Conservation (phyloP, 1,140 invertebrate species). For the Ectropis grisescens region DNA sequence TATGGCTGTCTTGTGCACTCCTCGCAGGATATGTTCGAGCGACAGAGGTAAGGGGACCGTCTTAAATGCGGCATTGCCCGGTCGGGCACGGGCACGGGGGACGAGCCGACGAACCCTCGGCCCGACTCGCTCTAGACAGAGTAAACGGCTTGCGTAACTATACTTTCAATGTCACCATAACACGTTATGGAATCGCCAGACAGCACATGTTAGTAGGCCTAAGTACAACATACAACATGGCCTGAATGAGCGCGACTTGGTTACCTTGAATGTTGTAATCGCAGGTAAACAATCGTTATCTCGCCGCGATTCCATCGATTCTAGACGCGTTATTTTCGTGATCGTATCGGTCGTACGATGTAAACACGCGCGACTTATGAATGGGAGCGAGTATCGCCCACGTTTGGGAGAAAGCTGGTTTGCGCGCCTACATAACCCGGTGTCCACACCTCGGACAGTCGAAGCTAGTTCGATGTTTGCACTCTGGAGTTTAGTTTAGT, state of each 20-base stretch:
- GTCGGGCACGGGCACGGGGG: conserved; percentile 28
- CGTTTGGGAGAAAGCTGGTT: conserved; percentile 36
- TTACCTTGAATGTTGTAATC: conserved; percentile 53
- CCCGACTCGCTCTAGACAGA: conserved; percentile 5
- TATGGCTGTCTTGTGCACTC: conserved; percentile 70
- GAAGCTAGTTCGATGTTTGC: too few species aligned
- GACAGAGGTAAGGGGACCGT: conserved; percentile 68
- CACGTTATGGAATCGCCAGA: not conserved
- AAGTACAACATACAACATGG: conserved; percentile 13
- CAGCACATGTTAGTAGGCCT: not conserved
- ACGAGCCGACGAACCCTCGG: conserved; percentile 1
- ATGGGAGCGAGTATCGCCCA: conserved; percentile 36
- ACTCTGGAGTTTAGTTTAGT: too few species aligned
- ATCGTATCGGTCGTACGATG: conserved; percentile 12
- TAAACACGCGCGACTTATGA: conserved; percentile 37
- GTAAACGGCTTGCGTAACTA: conserved; percentile 53
- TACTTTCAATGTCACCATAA: conserved; percentile 65
- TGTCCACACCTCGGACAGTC: too few species aligned
- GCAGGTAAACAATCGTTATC: conserved; percentile 64
- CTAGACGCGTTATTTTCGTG: conserved; percentile 25
- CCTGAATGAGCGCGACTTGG: conserved; percentile 14
- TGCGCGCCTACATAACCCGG: conserved; percentile 16
- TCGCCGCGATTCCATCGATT: conserved; percentile 38
- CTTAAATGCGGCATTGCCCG: conserved; percentile 53
- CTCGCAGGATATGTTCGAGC: conserved; percentile 69